These are phyloP conservation scores for Gorsachius magnificus DNA, from an alignment of 2,797 vertebrate species.

Conservation along the genomic window DNA sequence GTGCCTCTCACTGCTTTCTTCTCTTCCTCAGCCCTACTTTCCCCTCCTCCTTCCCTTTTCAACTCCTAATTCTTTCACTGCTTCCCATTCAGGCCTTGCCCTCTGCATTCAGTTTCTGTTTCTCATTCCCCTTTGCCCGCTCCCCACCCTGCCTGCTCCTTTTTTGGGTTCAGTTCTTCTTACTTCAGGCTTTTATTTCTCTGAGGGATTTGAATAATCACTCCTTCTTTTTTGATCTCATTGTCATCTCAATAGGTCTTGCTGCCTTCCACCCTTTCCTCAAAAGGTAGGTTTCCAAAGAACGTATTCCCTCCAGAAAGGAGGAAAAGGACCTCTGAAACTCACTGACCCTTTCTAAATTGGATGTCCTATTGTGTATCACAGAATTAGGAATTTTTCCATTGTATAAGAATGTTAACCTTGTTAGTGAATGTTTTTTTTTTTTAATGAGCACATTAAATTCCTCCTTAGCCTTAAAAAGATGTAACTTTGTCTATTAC, in stretches of 20 bases:
- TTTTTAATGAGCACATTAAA: constrained; percentile 33
- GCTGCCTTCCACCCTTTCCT: constrained; percentile 53
- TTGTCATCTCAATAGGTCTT: constrained; percentile 64
- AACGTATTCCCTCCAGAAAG: constrained; percentile 32
- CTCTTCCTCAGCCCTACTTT: constrained; percentile 27
- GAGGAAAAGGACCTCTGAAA: constrained; percentile 52
- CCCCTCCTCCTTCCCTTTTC: constrained; percentile 66
- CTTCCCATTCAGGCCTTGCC: constrained; percentile 58
- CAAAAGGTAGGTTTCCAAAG: constrained; percentile 66
- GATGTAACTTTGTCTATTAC: background rate
- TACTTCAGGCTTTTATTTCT: constrained; percentile 59
- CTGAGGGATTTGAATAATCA: constrained; percentile 69
- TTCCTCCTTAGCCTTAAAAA: background rate
- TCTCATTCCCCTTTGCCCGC: constrained; percentile 61
- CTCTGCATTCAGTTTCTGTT: constrained; percentile 62
- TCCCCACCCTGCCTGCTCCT: constrained; percentile 47
- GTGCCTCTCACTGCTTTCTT: constrained; percentile 27
- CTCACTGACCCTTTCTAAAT: constrained; percentile 67
- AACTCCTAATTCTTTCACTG: constrained; percentile 57
- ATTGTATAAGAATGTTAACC: constrained; percentile 35
- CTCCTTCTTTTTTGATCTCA: constrained; percentile 62
- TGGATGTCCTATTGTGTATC: background rate
- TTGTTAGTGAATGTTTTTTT: constrained; percentile 41
- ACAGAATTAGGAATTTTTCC: constrained; percentile 32
- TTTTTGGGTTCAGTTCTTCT: constrained; percentile 62